Percentiles rank a stretch among this genome's conserved stretches.
Evolutionary conservation across 1,140 invertebrate genomes (phyloP).

Genomic region (Calephelis virginiensis): DNA sequence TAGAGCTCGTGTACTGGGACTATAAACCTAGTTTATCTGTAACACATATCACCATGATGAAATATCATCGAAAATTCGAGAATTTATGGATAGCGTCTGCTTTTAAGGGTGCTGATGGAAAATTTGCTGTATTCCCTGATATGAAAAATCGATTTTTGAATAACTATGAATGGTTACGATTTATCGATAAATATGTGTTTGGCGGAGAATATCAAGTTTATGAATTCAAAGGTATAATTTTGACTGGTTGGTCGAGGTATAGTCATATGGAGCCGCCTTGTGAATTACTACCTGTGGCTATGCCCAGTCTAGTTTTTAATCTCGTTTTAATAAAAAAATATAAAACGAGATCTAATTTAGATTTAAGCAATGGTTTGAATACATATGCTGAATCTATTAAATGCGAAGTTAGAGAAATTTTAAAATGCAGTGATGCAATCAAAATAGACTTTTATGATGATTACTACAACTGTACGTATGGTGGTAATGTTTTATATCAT

Average conservation of each 20-base stretch:
- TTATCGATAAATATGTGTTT: constrained; percentile 50
- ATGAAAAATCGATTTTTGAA: constrained; percentile 55
- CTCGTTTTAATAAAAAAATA: constrained; percentile 45
- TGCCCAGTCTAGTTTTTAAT: constrained; percentile 86
- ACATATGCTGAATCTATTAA: constrained; percentile 27
- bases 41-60: constrained; percentile 44
- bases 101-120: constrained; percentile 94
- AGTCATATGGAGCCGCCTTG: constrained; percentile 96
- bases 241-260: constrained; percentile 90
- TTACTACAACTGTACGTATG: constrained; percentile 37
- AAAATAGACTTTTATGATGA: constrained; percentile 35
- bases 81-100: constrained; percentile 94
- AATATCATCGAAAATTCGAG: constrained; percentile 71
- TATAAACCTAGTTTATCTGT: constrained; percentile 71
- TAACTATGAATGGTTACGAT: constrained; percentile 57
- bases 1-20: constrained; percentile 94
- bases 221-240: constrained; percentile 76
- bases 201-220: constrained; percentile 44
- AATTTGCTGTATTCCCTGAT: constrained; percentile 84
- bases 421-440: constrained; percentile 26
- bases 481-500: constrained; percentile 35
- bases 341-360: neutral
- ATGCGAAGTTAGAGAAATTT: constrained; percentile 20
- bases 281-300: constrained; percentile 90
- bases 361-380: constrained; percentile 30